phyloP scores from a whole-genome alignment of 2,113 vertebrate species.

The Colossoma macropomum region DNA sequence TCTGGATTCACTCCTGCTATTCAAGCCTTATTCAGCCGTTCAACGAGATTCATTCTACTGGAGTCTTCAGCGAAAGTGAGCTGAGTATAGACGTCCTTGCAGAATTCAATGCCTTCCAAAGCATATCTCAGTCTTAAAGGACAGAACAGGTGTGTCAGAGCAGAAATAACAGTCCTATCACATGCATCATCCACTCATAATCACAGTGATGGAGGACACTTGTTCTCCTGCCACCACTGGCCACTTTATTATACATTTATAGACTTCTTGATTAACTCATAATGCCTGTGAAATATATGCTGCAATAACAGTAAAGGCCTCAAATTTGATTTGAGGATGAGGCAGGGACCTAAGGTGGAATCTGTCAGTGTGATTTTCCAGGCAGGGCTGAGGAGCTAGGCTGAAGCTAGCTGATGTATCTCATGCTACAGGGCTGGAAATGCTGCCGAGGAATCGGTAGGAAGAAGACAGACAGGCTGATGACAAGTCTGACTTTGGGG shows the following conservation, averaged over 20 bases:
- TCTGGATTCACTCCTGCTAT: not conserved
- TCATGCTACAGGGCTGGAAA: not conserved
- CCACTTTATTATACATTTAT: slow-evolving; percentile 51
- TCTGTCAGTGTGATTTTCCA: slow-evolving; percentile 73
- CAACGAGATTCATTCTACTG: not conserved
- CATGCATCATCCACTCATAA: slow-evolving; percentile 19
- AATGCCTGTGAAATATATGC: slow-evolving; percentile 48
- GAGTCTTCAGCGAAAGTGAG: not conserved
- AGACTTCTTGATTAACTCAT: slow-evolving; percentile 41
- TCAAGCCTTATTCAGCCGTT: not conserved
- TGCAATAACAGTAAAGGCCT: slow-evolving; percentile 33
- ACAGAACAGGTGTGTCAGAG: not conserved
- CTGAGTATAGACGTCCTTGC: not conserved
- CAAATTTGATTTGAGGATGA: slow-evolving; percentile 34
- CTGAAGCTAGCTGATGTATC: not conserved
- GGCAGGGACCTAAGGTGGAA: slow-evolving; percentile 71
- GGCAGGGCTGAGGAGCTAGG: slow-evolving; percentile 68
- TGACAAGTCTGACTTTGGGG: slow-evolving; percentile 27
- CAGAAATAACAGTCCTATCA: slow-evolving; percentile 3
- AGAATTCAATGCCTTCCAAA: not conserved
- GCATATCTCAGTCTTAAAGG: not conserved
- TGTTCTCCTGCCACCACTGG: slow-evolving; percentile 15
- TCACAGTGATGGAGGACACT: slow-evolving; percentile 35
- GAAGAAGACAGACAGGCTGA: slow-evolving; percentile 17
- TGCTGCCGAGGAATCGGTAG: slow-evolving; percentile 3